phyloP scores from a whole-genome alignment of 1,140 invertebrate species.

The Adelges cooleyi region DNA sequence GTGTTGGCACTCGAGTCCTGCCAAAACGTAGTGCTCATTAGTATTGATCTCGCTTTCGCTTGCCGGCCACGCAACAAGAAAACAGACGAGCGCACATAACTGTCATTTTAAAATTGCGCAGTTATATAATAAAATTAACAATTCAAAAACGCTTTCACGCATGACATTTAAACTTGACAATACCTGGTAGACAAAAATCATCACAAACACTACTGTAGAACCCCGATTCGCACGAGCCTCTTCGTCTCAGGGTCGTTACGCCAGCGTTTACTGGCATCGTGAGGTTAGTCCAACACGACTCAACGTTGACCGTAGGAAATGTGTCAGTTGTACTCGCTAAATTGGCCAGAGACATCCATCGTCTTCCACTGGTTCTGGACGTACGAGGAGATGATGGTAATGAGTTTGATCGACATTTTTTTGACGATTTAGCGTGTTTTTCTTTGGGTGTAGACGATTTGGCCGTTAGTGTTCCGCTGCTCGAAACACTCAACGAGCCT shows the following conservation, averaged over 20 bases:
- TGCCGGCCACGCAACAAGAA: slow-evolving; percentile 17
- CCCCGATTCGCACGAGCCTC: slow-evolving; percentile 78
- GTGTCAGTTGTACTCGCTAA: slow-evolving; percentile 1
- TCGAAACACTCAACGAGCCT: slow-evolving; percentile 23
- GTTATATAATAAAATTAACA: neutral
- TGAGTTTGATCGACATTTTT: slow-evolving; percentile 18
- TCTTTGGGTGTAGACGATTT: slow-evolving; percentile 2
- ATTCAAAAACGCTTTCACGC: neutral
- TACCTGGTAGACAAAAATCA: slow-evolving; percentile 44
- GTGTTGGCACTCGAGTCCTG: slow-evolving; percentile 27
- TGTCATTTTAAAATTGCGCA: slow-evolving; percentile 2
- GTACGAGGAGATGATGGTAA: slow-evolving; percentile 14
- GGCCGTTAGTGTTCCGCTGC: slow-evolving; percentile 14
- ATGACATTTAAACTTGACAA: slow-evolving; percentile 31
- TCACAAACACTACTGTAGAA: slow-evolving; percentile 76
- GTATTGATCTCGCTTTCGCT: neutral
- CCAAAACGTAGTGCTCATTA: slow-evolving; percentile 13
- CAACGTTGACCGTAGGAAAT: slow-evolving; percentile 23
- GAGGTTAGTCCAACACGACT: slow-evolving; percentile 23
- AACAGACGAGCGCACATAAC: neutral
- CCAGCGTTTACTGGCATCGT: slow-evolving; percentile 8
- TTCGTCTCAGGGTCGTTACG: slow-evolving; percentile 41
- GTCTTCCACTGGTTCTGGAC: neutral
- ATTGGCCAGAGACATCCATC: slow-evolving; percentile 29
- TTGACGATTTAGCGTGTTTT: slow-evolving; percentile 12